Conservation (phyloP, 1,140 invertebrate species). For the Drosophila santomea region DNA sequence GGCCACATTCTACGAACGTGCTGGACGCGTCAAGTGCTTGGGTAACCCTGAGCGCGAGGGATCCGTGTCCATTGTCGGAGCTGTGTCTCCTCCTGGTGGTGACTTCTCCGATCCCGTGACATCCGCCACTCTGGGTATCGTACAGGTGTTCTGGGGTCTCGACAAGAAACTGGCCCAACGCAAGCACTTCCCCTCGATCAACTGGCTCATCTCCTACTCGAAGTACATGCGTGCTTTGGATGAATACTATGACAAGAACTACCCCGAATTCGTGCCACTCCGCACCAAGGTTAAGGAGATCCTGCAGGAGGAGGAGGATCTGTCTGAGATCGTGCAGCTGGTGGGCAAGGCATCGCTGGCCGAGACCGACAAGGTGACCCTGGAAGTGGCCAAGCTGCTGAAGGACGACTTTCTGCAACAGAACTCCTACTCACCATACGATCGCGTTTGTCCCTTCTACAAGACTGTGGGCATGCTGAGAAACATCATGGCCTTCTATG, state of each 20-base stretch:
- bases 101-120: constrained; percentile 99
- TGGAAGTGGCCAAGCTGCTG: constrained; percentile 98
- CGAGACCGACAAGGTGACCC: constrained; percentile 99
- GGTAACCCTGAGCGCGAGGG: constrained; percentile 99
- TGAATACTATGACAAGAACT: constrained; percentile 99
- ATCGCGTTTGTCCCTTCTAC: constrained; percentile 99
- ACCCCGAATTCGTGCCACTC: constrained; percentile 97
- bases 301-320: constrained; percentile 99
- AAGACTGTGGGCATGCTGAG: constrained; percentile 99
- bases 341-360: constrained; percentile 99
- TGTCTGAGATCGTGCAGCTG: constrained; percentile 99
- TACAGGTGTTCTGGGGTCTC: constrained; percentile 99
- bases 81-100: constrained; percentile 99
- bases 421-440: constrained; percentile 98
- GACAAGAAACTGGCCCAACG: constrained; percentile 99
- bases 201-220: constrained; percentile 99
- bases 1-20: constrained; percentile 99
- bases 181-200: constrained; percentile 99
- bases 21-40: constrained; percentile 98
- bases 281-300: constrained; percentile 98
- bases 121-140: constrained; percentile 99
- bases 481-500: constrained; percentile 99
- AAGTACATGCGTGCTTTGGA: constrained; percentile 99
- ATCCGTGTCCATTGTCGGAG: constrained; percentile 99
- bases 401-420: constrained; percentile 99